Percentiles rank a stretch among this genome's conserved stretches.
phyloP scores from a whole-genome alignment of 2,797 vertebrate genomes.

The Mionectes olivaceus region DNA sequence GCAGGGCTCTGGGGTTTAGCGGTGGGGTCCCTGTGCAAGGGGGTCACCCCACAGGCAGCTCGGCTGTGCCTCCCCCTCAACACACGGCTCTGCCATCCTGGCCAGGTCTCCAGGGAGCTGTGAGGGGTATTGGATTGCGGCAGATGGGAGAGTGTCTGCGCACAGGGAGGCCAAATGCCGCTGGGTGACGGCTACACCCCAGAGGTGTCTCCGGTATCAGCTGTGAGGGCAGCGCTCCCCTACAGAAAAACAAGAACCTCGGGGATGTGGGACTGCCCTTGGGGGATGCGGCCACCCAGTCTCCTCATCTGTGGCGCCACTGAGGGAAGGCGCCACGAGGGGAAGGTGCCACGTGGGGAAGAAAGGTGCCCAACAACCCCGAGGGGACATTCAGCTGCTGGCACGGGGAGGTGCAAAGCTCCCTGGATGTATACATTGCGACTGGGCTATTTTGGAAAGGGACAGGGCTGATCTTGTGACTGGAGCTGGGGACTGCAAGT shows the following conservation, averaged over 20 bases:
- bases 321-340: neutral
- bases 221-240: neutral
- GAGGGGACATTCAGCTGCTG: neutral
- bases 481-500: constrained; percentile 39
- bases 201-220: neutral
- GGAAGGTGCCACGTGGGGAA: neutral
- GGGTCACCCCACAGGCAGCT: neutral
- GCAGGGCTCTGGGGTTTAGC: neutral
- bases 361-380: neutral
- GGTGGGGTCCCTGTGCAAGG: accelerated
- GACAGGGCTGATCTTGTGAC: constrained; percentile 40
- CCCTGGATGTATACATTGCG: neutral
- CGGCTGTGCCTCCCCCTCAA: accelerated
- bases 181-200: neutral
- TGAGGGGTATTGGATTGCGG: neutral
- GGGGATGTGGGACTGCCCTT: neutral
- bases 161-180: neutral
- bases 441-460: constrained; percentile 61
- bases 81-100: neutral
- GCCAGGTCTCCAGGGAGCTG: neutral
- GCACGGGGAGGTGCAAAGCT: constrained; percentile 15
- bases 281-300: neutral
- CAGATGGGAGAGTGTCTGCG: neutral
- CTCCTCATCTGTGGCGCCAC: accelerated
- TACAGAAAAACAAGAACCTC: neutral